Evolutionary conservation across 1,140 invertebrate species (phyloP).

Genomic region (Lethrus apterus): DNA sequence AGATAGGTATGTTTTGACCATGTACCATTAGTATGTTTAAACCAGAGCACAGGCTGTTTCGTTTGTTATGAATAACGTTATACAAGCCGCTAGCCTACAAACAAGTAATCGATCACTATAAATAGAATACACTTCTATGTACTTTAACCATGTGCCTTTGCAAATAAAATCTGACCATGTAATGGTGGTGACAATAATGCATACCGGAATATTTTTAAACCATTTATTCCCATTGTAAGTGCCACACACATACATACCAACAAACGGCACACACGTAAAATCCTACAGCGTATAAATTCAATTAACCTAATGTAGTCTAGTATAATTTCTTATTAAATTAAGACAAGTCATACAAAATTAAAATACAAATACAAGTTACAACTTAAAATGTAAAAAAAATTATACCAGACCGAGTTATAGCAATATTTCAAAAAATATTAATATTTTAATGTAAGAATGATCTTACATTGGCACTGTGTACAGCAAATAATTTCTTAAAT

Average conservation of each 20-base stretch:
- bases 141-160: too few relatives aligned
- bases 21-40: too few relatives aligned
- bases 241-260: constrained; percentile 10
- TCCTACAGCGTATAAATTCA: constrained; percentile 9
- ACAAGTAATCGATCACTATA: too few relatives aligned
- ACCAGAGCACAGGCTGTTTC: too few relatives aligned
- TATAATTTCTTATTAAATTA: not conserved
- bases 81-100: too few relatives aligned
- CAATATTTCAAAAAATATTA: constrained; percentile 8
- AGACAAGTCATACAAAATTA: not conserved
- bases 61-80: too few relatives aligned
- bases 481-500: constrained; percentile 9
- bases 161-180: too few relatives aligned
- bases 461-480: constrained; percentile 15
- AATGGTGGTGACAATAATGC: too few relatives aligned
- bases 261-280: not conserved
- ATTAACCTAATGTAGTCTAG: constrained; percentile 4
- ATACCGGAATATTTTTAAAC: constrained; percentile 12
- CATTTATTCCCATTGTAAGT: constrained; percentile 14
- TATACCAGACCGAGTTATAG: constrained; percentile 6
- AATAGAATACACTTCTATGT: too few relatives aligned
- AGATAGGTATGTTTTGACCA: too few relatives aligned
- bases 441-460: constrained; percentile 10
- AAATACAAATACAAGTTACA: not conserved
- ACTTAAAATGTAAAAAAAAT: constrained; percentile 1